These are phyloP conservation scores for Melolontha melolontha DNA, from an alignment of 2,888 invertebrate species.

Conservation along the genomic window DNA sequence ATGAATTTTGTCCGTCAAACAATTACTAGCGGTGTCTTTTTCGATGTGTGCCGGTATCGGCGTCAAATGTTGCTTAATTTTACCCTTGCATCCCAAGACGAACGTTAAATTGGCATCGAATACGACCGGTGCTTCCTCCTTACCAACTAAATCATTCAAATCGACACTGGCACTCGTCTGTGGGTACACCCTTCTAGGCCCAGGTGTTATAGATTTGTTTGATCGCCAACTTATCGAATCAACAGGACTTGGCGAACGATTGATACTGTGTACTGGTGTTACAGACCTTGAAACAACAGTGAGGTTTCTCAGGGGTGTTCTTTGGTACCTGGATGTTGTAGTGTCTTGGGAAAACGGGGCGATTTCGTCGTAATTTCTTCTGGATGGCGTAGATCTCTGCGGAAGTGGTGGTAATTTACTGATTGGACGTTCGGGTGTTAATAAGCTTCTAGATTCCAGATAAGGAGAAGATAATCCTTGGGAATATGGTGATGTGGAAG, in stretches of 20 bases:
- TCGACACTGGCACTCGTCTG: conserved; percentile 63
- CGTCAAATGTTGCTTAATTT: conserved; percentile 74
- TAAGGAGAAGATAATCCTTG: conserved; percentile 22
- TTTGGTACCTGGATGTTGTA: conserved; percentile 53
- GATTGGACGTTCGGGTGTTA: conserved; percentile 2
- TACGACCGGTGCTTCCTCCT: conserved; percentile 83
- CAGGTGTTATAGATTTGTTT: conserved; percentile 64
- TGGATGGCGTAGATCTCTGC: conserved; percentile 48
- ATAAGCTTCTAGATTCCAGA: conserved; percentile 14
- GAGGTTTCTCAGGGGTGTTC: conserved; percentile 63
- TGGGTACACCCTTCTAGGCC: conserved; percentile 77
- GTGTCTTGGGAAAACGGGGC: conserved; percentile 51
- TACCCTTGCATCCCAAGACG: conserved; percentile 79
- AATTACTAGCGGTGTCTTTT: conserved; percentile 81
- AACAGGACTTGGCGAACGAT: conserved; percentile 53
- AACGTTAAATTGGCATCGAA: conserved; percentile 87
- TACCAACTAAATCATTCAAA: conserved; percentile 71
- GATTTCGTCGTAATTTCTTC: conserved; percentile 53
- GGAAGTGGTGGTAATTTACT: conserved; percentile 41
- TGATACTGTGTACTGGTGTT: conserved; percentile 47
- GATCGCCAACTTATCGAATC: conserved; percentile 56
- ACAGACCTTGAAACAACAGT: conserved; percentile 54
- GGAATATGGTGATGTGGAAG: conserved; percentile 7
- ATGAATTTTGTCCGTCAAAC: conserved; percentile 80
- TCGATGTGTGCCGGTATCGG: conserved; percentile 83